A percentile compares a stretch with the other conserved stretches of the same genome.
Evolutionary conservation across 2,888 invertebrate species (phyloP).

Genomic region (Pocota personata): DNA sequence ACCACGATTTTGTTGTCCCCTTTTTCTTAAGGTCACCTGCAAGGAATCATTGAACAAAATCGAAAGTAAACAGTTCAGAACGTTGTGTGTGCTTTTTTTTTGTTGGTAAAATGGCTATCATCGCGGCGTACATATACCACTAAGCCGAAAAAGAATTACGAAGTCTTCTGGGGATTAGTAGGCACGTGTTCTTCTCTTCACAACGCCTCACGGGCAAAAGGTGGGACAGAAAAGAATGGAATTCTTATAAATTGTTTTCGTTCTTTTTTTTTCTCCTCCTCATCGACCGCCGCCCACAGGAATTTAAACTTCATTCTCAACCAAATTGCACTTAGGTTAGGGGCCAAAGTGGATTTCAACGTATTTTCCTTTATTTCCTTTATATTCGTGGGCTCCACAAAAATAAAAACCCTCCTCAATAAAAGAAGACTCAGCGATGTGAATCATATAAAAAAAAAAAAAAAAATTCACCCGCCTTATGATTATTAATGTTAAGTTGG

Average conservation of each 20-base stretch:
- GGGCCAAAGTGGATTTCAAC: slow-evolving; percentile 13
- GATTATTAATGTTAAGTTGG: not conserved
- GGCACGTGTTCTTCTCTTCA: slow-evolving; percentile 7
- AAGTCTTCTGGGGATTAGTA: not conserved
- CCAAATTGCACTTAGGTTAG: not conserved
- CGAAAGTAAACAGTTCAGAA: not conserved
- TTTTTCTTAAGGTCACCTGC: not conserved
- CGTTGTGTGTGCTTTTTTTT: not conserved
- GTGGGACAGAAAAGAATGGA: not conserved
- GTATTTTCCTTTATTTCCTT: not conserved
- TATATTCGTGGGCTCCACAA: not conserved
- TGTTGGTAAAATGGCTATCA: not conserved
- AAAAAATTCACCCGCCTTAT: not conserved
- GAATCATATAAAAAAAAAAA: not conserved
- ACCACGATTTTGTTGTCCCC: not conserved
- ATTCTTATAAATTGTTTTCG: slow-evolving; percentile 24
- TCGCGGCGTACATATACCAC: not conserved
- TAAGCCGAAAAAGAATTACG: slow-evolving; percentile 6
- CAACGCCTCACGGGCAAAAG: not conserved
- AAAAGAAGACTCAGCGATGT: not conserved
- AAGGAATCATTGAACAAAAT: not conserved
- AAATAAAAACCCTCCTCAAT: not conserved
- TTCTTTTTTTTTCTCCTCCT: not conserved
- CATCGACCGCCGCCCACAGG: not conserved
- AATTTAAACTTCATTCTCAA: not conserved